A percentile compares a stretch with the other conserved stretches of the same genome.
These are phyloP conservation scores for Chesias legatella DNA, from an alignment of 2,888 invertebrate species.

Conservation along the genomic window DNA sequence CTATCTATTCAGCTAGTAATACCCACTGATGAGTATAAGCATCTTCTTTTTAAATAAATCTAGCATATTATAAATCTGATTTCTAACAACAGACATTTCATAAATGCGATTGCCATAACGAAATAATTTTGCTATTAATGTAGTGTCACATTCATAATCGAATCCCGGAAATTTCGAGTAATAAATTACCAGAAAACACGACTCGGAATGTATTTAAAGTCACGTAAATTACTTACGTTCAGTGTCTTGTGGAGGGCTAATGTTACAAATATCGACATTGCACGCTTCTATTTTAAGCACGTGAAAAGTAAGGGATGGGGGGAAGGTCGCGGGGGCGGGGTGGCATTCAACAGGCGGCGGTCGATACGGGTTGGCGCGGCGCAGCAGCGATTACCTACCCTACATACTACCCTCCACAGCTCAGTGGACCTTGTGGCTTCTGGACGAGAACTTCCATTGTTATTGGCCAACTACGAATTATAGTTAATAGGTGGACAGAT, in stretches of 20 bases:
- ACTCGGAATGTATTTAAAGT: constrained; percentile 30
- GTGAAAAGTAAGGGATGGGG: constrained; percentile 70
- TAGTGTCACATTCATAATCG: too few relatives aligned
- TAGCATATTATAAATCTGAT: too few relatives aligned
- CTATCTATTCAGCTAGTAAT: too few relatives aligned
- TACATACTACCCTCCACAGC: constrained; percentile 36
- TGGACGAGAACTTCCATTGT: constrained; percentile 1
- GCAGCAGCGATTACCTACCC: constrained; percentile 52
- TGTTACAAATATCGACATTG: constrained; percentile 76
- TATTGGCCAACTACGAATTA: too few relatives aligned
- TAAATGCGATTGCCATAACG: too few relatives aligned
- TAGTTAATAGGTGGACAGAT: too few relatives aligned
- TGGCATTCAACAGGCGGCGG: constrained; percentile 79
- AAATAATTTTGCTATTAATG: too few relatives aligned
- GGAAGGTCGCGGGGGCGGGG: constrained; percentile 50
- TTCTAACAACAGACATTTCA: too few relatives aligned
- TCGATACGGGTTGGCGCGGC: constrained; percentile 70
- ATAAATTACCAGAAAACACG: too few relatives aligned
- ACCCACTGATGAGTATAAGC: too few relatives aligned
- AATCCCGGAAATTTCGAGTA: too few relatives aligned
- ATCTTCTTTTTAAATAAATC: too few relatives aligned
- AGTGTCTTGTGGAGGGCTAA: constrained; percentile 62
- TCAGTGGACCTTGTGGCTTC: constrained; percentile 11
- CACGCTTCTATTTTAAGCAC: constrained; percentile 77
- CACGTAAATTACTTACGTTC: constrained; percentile 41